Evolutionary conservation across 2,113 vertebrate genomes (phyloP), one percentile per base, ranked within the genome.

Genomic region (Micronisus gabar): DNA sequence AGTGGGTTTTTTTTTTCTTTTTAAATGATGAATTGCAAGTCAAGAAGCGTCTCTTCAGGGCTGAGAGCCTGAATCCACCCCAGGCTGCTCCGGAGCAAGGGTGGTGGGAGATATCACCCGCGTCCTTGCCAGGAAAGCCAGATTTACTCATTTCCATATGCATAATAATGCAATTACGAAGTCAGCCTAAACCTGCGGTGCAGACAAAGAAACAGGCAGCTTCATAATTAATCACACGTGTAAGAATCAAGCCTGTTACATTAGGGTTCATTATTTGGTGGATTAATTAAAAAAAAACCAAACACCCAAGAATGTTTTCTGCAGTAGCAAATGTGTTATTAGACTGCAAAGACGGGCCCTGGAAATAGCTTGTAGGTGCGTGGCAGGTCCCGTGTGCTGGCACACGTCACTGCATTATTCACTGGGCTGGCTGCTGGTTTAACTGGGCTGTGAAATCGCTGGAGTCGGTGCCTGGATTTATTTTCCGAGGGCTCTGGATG

Each of bases 381-480:
- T 8, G 63, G 76, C 48, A 8, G 86, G 17, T 29, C 71, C 58
- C 3, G 4, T 26, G 43, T 15, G 72, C 75, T 7, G 21, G 58
- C 63, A 34, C 62, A 66, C 13, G 22, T 10, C 26, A 6, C 70
- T 43, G 34, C 61, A 5, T 70, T 52, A 27, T 70, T 70, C 52
- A 63, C 56, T 34, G 56, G 34, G n/a, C 59, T 15, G 71, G 67
- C 47, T 81, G 48, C 66, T 78, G 47, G 43, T 85, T 88, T 43
- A 72, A 81, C 63, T 43, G 87, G 87, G 76, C 72, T 68, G 78
- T 56, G 81, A 61, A 73, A 76, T 70, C 6, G 10, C 43, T 1
- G 2, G 43, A 11, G 11, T 15, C 0, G 4, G 52, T 10, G 43
- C 62, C 52, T 16, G 47, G 52, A 3, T 63, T 43, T 5, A 0